phyloP scores from a whole-genome alignment of 2,888 invertebrate species.

The Drosophila robusta region DNA sequence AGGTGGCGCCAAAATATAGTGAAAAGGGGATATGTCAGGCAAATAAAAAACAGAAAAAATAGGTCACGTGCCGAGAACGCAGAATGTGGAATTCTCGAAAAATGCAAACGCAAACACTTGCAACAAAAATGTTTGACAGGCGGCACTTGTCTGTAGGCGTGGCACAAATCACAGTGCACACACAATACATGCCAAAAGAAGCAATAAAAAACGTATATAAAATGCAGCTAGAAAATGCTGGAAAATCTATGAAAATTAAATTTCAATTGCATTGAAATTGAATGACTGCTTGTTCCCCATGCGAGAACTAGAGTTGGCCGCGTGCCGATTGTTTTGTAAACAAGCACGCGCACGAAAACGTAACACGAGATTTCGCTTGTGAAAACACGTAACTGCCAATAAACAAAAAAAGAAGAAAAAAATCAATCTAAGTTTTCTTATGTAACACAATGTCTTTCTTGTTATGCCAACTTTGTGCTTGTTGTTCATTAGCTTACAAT shows the following conservation, averaged over 20 bases:
- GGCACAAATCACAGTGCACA: conserved; percentile 39
- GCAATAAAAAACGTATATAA: conserved; percentile 1
- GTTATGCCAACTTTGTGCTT: no score
- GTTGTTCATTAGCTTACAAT: no score
- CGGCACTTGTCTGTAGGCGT: conserved; percentile 38
- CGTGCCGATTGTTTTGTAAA: neutral
- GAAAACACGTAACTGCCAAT: no score
- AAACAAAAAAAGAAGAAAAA: no score
- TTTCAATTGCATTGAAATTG: conserved; percentile 54
- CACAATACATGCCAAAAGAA: conserved; percentile 17
- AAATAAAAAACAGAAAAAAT: conserved; percentile 39
- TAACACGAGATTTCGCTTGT: no score
- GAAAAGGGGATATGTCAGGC: conserved; percentile 10
- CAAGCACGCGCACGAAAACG: no score
- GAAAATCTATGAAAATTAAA: conserved; percentile 71
- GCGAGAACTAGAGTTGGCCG: neutral
- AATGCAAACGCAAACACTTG: conserved; percentile 62
- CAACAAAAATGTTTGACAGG: conserved; percentile 27
- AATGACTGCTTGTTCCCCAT: conserved; percentile 26
- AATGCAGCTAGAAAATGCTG: conserved; percentile 39
- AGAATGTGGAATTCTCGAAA: conserved; percentile 34
- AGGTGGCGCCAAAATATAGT: conserved; percentile 22
- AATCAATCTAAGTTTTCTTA: no score
- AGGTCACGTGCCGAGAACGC: conserved; percentile 54
- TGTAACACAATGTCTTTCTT: no score